These are phyloP conservation scores for Drosophila diplacantha DNA, from an alignment of 2,888 invertebrate genomes.

Conservation along the genomic window DNA sequence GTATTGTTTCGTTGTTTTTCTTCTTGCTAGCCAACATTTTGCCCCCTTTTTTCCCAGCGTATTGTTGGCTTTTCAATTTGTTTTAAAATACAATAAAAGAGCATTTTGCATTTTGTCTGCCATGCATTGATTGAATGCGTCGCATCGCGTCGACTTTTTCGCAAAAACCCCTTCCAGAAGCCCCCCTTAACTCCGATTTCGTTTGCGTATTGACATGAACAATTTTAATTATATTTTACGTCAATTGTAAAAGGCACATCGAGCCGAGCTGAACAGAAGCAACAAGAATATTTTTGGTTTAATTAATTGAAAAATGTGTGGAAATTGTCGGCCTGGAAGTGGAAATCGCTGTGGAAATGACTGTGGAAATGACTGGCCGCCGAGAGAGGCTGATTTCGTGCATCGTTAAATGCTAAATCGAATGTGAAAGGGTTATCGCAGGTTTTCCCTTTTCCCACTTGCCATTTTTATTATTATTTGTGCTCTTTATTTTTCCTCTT, in stretches of 20 bases:
- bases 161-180: slow-evolving; percentile 6
- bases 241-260: slow-evolving; percentile 63
- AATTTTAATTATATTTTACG: slow-evolving; percentile 72
- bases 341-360: slow-evolving; percentile 38
- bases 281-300: slow-evolving; percentile 63
- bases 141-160: slow-evolving; percentile 22
- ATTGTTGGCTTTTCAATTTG: slow-evolving; percentile 63
- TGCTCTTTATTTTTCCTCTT: slow-evolving; percentile 21
- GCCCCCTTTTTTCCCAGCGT: slow-evolving; percentile 15
- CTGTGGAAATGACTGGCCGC: slow-evolving; percentile 30
- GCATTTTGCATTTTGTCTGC: slow-evolving; percentile 68
- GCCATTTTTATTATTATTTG: background rate
- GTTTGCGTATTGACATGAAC: slow-evolving; percentile 57
- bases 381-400: slow-evolving; percentile 31
- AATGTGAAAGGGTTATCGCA: slow-evolving; percentile 41
- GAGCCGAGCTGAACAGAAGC: slow-evolving; percentile 17
- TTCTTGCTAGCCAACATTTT: background rate
- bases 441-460: slow-evolving; percentile 31
- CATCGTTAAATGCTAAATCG: slow-evolving; percentile 44
- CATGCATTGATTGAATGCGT: slow-evolving; percentile 66
- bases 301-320: slow-evolving; percentile 69
- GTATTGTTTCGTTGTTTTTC: slow-evolving; percentile 9
- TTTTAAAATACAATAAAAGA: slow-evolving; percentile 73
- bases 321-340: slow-evolving; percentile 29
- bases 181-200: slow-evolving; percentile 13